Evolutionary conservation across 1,140 invertebrate genomes (phyloP).

Genomic region (Saxidomus purpurata): DNA sequence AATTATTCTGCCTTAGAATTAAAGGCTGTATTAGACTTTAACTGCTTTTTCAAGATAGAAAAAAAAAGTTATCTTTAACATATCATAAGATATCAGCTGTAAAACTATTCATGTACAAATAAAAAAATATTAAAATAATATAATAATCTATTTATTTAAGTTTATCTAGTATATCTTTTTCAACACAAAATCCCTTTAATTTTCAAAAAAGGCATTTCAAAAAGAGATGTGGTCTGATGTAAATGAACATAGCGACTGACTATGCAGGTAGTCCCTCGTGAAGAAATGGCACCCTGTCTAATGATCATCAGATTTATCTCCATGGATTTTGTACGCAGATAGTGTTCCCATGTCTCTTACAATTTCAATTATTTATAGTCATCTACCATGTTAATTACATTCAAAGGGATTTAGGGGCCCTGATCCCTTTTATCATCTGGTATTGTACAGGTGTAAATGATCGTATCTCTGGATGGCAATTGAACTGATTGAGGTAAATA

Average conservation of each 20-base stretch:
- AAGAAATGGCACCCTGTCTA: neutral
- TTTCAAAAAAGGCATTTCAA: no score
- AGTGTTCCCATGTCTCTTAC: slow-evolving; percentile 32
- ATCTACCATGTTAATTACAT: slow-evolving; percentile 28
- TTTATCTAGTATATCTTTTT: no score
- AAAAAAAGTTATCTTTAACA: no score
- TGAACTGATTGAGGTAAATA: slow-evolving; percentile 53
- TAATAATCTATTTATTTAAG: no score
- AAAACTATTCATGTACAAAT: no score
- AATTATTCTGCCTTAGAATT: no score
- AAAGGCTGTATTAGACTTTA: no score
- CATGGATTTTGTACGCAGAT: slow-evolving; percentile 21
- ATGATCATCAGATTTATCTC: slow-evolving; percentile 50
- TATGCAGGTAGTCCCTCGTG: neutral
- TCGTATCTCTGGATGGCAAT: slow-evolving; percentile 47
- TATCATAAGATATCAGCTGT: no score
- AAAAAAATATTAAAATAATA: no score
- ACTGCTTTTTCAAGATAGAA: no score
- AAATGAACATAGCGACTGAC: neutral
- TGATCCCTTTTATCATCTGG: slow-evolving; percentile 19
- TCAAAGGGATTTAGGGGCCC: slow-evolving; percentile 33
- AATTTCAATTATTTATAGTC: slow-evolving; percentile 55
- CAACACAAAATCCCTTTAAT: no score
- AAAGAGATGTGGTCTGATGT: neutral
- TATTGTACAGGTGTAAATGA: slow-evolving; percentile 58